Evolutionary conservation across 2,113 vertebrate genomes (phyloP).

Genomic region (Varanus salvator): DNA sequence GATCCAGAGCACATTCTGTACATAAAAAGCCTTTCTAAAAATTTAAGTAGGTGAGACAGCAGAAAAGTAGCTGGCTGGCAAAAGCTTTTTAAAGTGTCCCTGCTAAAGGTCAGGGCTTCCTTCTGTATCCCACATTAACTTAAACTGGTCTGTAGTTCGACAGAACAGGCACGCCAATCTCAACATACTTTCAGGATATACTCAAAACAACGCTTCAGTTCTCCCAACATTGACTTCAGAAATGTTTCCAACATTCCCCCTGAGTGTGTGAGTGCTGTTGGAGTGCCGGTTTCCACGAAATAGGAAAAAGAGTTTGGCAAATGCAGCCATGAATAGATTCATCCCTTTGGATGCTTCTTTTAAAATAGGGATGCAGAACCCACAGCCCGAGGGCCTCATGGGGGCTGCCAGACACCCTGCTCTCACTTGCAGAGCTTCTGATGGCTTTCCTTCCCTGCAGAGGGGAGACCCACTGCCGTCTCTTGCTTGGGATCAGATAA

Average conservation of each 20-base stretch:
- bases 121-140: slow-evolving; percentile 70
- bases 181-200: slow-evolving; percentile 69
- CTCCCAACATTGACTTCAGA: slow-evolving; percentile 58
- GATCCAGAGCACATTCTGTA: slow-evolving; percentile 67
- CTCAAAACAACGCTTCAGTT: slow-evolving; percentile 54
- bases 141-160: slow-evolving; percentile 66
- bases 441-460: no score
- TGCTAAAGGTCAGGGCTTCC: slow-evolving; percentile 64
- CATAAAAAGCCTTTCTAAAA: slow-evolving; percentile 72
- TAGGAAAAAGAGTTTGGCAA: slow-evolving; percentile 31
- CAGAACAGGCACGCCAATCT: slow-evolving; percentile 66
- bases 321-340: background rate
- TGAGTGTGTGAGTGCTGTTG: slow-evolving; percentile 34
- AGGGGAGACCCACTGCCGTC: no score
- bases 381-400: no score
- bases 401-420: no score
- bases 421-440: no score
- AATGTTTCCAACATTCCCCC: slow-evolving; percentile 33
- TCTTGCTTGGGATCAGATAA: no score
- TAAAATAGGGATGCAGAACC: background rate
- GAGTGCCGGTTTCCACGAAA: slow-evolving; percentile 49
- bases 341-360: slow-evolving; percentile 17
- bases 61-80: slow-evolving; percentile 62
- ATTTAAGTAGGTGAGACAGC: slow-evolving; percentile 75
- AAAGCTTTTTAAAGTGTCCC: slow-evolving; percentile 54